These are phyloP conservation scores for Chironomus tepperi DNA, from an alignment of 1,140 invertebrate genomes.

Conservation along the genomic window DNA sequence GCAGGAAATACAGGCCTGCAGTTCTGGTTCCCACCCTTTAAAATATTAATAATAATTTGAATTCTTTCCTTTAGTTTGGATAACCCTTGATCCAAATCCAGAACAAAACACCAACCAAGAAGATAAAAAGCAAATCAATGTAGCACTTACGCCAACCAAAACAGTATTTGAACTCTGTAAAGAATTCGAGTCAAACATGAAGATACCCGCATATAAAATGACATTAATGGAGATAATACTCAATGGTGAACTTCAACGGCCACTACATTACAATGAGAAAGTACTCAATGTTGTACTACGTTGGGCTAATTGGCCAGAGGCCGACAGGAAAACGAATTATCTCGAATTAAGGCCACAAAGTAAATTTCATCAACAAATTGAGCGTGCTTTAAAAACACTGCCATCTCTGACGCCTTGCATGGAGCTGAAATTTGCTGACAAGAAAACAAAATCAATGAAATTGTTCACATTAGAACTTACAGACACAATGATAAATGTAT, in stretches of 20 bases:
- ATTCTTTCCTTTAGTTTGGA: conserved; percentile 54
- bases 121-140: conserved; percentile 38
- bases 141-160: conserved; percentile 59
- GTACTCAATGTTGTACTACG: conserved; percentile 57
- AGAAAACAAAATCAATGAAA: conserved; percentile 65
- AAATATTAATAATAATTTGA: no score
- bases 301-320: conserved; percentile 79
- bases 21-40: no score
- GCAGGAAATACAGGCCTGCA: no score
- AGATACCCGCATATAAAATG: conserved; percentile 51
- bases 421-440: conserved; percentile 71
- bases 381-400: conserved; percentile 41
- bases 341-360: conserved; percentile 54
- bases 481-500: conserved; percentile 65
- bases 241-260: conserved; percentile 57
- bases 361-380: conserved; percentile 41
- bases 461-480: conserved; percentile 68
- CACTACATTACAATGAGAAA: conserved; percentile 68
- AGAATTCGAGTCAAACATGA: conserved; percentile 55
- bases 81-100: conserved; percentile 41
- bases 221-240: conserved; percentile 68
- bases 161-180: conserved; percentile 63
- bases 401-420: conserved; percentile 50
- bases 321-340: conserved; percentile 70
- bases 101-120: conserved; percentile 34